Base-by-base conservation (phyloP, 64 coral and sea anemone genomes). In the Anthopleura sola region DNA sequence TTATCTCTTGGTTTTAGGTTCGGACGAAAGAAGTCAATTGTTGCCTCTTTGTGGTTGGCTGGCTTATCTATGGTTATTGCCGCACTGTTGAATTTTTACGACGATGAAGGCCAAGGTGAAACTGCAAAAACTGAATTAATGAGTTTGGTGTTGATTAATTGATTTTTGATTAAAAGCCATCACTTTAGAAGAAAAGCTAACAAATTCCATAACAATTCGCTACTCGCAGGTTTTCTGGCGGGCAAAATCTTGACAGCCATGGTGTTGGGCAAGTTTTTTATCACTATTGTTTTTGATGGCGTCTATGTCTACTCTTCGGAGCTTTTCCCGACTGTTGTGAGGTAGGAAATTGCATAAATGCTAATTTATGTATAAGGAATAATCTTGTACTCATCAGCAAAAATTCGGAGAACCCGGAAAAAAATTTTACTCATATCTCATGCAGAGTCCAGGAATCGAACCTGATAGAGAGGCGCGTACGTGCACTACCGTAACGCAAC, bases 11-110 rank as follows among this genome's bases (percentile, higher is more conserved):
- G 5, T 49, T 18, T 26, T 36, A 90, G 89, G 37, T 81, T 91
- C 80, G 89, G 89, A 46, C 48, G 89, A 26, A 91, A 85, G 18
- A 91, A 86, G 31, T 85, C 89, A 37, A 91, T 91, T 15, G 84
- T 83, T 26, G 84, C 68, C 12, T 68, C 46, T 78, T 49, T 91
- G 23, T 91, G 78, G 31, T 57, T 91, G 23, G 53, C 83, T 85
- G 89, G 78, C 32, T 7, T 91, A 13, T 83, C 54, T 47, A 37
- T 49, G 16, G 49, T 91, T 66, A 68, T 75, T 15, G 84, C 82
- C 0, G 89, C 84, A 10, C 47, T 91, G 20, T 48, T 91, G 3
- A 91, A 56, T 14, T 68, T 37, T 74, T 91, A 62, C 21, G 89
- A 91, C 34, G 89, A 91, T 86, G 89, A 83, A 26, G 46, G 79